Conservation (phyloP, 2,113 vertebrate species). For the Anolis sagrei region DNA sequence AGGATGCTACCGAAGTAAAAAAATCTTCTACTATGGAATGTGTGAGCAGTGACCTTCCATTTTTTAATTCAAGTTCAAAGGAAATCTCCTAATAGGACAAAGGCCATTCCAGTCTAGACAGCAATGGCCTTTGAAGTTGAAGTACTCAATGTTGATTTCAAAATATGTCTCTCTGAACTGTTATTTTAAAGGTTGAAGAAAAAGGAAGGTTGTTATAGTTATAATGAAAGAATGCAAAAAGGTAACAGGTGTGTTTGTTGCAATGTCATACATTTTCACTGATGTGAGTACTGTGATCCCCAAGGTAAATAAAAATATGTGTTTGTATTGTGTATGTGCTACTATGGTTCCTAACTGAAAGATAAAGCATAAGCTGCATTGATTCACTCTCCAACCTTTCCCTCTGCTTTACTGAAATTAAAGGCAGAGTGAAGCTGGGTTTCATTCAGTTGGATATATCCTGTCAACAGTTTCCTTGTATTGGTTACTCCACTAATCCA, state of each 20-base stretch:
- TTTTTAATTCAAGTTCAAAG: not conserved
- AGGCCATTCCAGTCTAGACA: not conserved
- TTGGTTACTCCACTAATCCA: not conserved
- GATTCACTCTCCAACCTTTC: not conserved
- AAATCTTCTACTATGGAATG: not conserved
- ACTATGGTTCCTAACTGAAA: not conserved
- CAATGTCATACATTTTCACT: not conserved
- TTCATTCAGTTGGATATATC: not conserved
- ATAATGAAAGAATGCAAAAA: not conserved
- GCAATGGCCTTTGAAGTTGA: not conserved
- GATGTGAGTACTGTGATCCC: not conserved
- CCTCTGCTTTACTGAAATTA: not conserved
- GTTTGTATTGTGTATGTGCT: not conserved
- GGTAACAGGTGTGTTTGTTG: not conserved
- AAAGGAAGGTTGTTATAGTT: not conserved
- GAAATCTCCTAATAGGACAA: not conserved
- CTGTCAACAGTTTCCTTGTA: not conserved
- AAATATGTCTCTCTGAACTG: not conserved
- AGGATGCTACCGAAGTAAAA: not conserved
- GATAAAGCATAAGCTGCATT: not conserved
- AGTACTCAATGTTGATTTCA: not conserved
- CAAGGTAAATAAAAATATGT: not conserved
- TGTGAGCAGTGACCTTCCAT: not conserved
- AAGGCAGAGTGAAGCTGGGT: too few species aligned
- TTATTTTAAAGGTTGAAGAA: not conserved